Percentiles rank a stretch among this genome's conserved stretches.
Evolutionary conservation across 2,888 invertebrate species (phyloP).

Genomic region (Eristalis tenax): DNA sequence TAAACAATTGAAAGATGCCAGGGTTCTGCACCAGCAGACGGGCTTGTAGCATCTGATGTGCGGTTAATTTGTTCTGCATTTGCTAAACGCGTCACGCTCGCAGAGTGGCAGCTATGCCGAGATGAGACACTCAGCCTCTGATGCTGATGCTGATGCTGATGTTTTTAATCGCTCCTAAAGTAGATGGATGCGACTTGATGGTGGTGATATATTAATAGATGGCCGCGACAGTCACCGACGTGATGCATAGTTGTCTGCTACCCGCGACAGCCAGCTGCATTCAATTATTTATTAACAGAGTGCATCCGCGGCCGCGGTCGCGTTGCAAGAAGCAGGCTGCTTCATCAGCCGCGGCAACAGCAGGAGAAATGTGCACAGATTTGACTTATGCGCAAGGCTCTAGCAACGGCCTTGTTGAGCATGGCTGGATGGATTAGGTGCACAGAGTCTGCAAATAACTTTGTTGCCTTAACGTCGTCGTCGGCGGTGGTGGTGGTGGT

Average conservation of each 20-base stretch:
- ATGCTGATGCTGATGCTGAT: slow-evolving; percentile 49
- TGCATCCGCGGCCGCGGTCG: slow-evolving; percentile 58
- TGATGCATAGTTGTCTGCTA: slow-evolving; percentile 71
- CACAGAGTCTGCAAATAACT: slow-evolving; percentile 66
- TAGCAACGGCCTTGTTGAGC: slow-evolving; percentile 63
- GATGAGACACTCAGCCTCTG: slow-evolving; percentile 11
- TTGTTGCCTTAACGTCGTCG: slow-evolving; percentile 10
- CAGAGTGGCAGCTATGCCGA: slow-evolving; percentile 41
- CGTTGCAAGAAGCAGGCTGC: not conserved
- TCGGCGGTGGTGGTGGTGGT: too few species aligned
- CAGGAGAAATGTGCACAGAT: slow-evolving; percentile 62
- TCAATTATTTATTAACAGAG: slow-evolving; percentile 78
- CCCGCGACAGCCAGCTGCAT: slow-evolving; percentile 79
- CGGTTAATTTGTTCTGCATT: slow-evolving; percentile 72
- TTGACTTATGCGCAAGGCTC: slow-evolving; percentile 67
- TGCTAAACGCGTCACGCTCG: slow-evolving; percentile 71
- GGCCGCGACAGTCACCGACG: slow-evolving; percentile 69
- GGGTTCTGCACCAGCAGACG: slow-evolving; percentile 61
- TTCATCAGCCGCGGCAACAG: slow-evolving; percentile 28
- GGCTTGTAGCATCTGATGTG: slow-evolving; percentile 70
- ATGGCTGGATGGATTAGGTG: slow-evolving; percentile 65
- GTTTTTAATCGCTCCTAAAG: slow-evolving; percentile 68
- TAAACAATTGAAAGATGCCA: slow-evolving; percentile 63
- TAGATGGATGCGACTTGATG: slow-evolving; percentile 71
- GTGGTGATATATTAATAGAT: slow-evolving; percentile 72